Evolutionary conservation across 2,113 vertebrate genomes (phyloP), one percentile per base, ranked within the genome.

Genomic region (Uria lomvia): DNA sequence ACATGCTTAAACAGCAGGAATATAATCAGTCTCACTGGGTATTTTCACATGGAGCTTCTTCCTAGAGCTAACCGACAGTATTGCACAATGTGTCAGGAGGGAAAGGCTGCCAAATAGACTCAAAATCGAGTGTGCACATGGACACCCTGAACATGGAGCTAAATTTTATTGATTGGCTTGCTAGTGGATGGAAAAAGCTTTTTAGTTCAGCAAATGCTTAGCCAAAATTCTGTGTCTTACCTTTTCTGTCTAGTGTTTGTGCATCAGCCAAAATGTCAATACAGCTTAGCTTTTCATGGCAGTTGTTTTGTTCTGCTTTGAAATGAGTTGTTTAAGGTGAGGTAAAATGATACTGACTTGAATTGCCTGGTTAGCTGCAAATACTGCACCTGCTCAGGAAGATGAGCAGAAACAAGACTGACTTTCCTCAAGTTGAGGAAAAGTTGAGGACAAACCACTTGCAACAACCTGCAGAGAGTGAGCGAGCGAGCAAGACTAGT

Each of bases 11-110:
- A 38, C 29, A 86, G 20, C 27, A 56, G 55, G 34, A 93, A 72
- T 63, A 83, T 91, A 84, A 84, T 78, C 23, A 67, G 21, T 65
- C 17, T 59, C 42, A 52, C 21, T 75, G 45, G 26, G 20, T 78
- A 75, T 86, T 91, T 94, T 89, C 65, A 75, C 8, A 56, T 47
- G 26, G 19, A 45, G 12, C 78, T 80, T 91, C 62, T 75, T 86
- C 65, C 36, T 75, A 72, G 70, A 84, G 63, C 56, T 74, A 60
- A 63, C 68, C 38, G 55, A 26, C 11, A 85, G 6, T 29, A 30
- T 52, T 75, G 52, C 24, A 80, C 27, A 52, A 42, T 11, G 21
- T 49, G 12, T 63, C 47, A 62, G 53, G 58, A 66, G 49, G n/a
- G 34, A 87, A 88, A 24, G 0, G 2, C 7, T 79, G 30, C 58